A percentile compares a stretch with the other conserved stretches of the same genome.
Evolutionary conservation across 2,113 vertebrate genomes (phyloP).

Genomic region (Alouatta palliata): DNA sequence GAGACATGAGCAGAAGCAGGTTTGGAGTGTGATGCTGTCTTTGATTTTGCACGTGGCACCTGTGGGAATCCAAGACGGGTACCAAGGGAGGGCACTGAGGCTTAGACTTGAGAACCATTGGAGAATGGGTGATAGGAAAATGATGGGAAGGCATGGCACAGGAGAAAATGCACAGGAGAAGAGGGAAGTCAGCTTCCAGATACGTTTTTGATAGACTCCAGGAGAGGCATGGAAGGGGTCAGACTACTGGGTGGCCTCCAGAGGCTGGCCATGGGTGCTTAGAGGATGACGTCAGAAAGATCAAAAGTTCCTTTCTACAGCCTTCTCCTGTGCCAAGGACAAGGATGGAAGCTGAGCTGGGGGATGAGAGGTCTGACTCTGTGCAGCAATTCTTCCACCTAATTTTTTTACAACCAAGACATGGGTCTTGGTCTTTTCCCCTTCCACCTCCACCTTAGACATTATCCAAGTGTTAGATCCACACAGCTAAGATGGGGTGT

Average conservation of each 20-base stretch:
- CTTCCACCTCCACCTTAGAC: neutral
- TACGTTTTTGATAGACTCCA: neutral
- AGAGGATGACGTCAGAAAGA: neutral
- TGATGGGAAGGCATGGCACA: rapidly evolving
- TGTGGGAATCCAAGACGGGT: rapidly evolving
- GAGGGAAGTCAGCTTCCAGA: neutral
- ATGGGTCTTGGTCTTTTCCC: neutral
- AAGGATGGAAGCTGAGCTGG: neutral
- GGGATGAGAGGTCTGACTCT: no score
- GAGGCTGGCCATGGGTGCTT: neutral
- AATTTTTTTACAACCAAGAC: neutral
- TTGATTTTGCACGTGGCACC: no score
- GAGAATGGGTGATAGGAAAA: neutral
- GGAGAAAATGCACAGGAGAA: neutral
- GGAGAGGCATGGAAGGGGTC: neutral
- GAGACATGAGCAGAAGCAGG: neutral
- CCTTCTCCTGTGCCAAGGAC: neutral
- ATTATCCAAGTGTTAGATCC: rapidly evolving
- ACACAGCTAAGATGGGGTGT: neutral
- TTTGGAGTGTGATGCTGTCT: rapidly evolving
- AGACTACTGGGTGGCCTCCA: neutral
- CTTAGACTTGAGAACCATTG: neutral
- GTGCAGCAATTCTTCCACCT: neutral
- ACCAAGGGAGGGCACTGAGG: neutral
- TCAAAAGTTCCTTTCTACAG: neutral